Base-by-base conservation (phyloP, 2,888 invertebrate species). In the Sthenelais limicola region DNA sequence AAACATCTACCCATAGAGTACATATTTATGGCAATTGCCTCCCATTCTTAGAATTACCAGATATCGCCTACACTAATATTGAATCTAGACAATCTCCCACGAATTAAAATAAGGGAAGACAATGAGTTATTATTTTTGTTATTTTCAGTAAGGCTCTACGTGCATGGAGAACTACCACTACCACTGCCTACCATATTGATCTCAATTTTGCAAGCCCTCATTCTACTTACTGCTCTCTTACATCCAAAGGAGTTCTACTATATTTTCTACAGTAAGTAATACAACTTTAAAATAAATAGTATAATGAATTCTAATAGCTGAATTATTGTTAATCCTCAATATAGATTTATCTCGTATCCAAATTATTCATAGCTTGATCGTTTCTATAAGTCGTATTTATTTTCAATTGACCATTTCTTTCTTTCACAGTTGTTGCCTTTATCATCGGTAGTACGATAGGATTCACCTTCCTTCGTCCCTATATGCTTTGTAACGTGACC, bases 161-260 rank as follows among this genome's bases (percentile, higher is more conserved):
- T n/a, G n/a, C n/a, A n/a, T n/a, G n/a, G n/a, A n/a, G n/a, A n/a
- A n/a, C 15, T 26, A 1, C 62, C 62, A 3, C 3, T 62, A 24
- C 62, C 62, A 2, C 38, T 62, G 21, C 62, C 62, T 5, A 38
- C 62, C 4, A 18, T 38, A n/a, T 38, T 62, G 62, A 3, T 62
- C 9, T 24, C 35, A 7, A 62, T 21, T 12, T 43, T 62, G 1
- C 9, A 38, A 4, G 38, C 9, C 21, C 38, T 62, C 3, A 26
- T 62, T 1, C 15, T 62, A 12, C 12, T 18, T 15, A 62, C 62
- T 9, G 62, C 24, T 15, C 62, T 62, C 1, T 18, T 62, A 26
- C 62, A 62, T 43, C 62, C 62, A 1, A 62, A 62, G 38, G 62
- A 62, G 62, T 62, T 62, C 38, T 62, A 62, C 62, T 62, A 62